Percentiles rank a stretch among this genome's conserved stretches.
phyloP scores from a whole-genome alignment of 2,113 vertebrate genomes.

The Arizona elegans region DNA sequence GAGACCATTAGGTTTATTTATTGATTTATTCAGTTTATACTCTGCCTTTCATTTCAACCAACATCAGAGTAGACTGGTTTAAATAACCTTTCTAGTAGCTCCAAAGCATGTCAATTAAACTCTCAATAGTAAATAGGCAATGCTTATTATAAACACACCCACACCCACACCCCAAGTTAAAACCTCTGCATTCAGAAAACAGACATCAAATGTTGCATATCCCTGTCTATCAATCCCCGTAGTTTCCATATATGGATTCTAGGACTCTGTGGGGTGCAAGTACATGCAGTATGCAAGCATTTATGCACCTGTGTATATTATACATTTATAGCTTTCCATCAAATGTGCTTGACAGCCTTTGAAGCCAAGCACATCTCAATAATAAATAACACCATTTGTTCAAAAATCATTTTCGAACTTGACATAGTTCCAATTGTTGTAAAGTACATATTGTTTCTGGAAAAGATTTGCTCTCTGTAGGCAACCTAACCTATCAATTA shows the following conservation, averaged over 20 bases:
- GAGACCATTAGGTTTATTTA: not conserved
- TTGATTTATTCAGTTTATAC: not conserved
- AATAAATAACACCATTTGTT: not conserved
- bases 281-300: not conserved
- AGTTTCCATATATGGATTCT: not conserved
- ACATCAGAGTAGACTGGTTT: not conserved
- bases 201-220: not conserved
- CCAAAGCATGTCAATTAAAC: not conserved
- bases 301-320: not conserved
- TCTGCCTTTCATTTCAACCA: not conserved
- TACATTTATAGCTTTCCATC: not conserved
- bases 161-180: not conserved
- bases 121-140: not conserved
- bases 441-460: not conserved
- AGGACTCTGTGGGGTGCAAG: not conserved
- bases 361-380: slow-evolving; percentile 24
- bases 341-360: not conserved
- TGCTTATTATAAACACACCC: not conserved
- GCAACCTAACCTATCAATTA: slow-evolving; percentile 1
- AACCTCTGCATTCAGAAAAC: not conserved
- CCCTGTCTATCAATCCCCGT: not conserved
- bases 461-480: not conserved
- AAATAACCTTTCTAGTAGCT: not conserved
- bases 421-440: not conserved
- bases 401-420: slow-evolving; percentile 12